Conservation (phyloP, 2,113 vertebrate genomes). For the Madoqua kirkii region DNA sequence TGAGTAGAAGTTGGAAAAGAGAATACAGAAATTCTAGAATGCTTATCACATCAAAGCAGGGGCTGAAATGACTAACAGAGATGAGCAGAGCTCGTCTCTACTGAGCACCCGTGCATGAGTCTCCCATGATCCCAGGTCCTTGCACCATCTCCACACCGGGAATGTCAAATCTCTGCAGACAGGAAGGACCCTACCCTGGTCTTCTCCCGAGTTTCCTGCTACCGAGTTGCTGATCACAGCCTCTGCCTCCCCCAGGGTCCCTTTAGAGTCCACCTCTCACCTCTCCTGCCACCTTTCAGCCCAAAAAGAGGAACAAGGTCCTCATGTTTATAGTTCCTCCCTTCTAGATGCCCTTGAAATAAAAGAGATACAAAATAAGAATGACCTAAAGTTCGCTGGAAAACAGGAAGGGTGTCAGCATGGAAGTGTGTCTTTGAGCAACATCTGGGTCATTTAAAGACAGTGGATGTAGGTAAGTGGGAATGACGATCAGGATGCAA, state of each 20-base stretch:
- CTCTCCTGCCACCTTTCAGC: not conserved
- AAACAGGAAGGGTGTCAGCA: not conserved
- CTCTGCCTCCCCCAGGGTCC: not conserved
- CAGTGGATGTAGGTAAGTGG: not conserved
- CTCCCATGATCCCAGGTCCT: accelerated
- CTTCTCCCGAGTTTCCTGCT: not conserved
- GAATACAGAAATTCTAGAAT: not conserved
- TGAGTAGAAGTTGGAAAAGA: not conserved
- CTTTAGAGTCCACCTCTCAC: not conserved
- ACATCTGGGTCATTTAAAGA: not conserved
- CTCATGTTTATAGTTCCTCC: not conserved
- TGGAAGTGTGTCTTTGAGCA: not conserved
- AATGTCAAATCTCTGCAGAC: not conserved
- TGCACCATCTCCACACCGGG: not conserved
- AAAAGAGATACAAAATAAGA: not conserved
- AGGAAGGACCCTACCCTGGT: not conserved
- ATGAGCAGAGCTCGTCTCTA: accelerated
- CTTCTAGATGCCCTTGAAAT: not conserved
- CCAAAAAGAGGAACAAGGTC: no score
- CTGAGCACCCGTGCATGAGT: accelerated
- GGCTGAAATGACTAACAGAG: not conserved
- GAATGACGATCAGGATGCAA: accelerated
- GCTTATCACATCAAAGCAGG: accelerated
- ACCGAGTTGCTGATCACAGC: not conserved
- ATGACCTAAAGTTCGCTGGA: not conserved